These are phyloP conservation scores for Tokudaia muenninki DNA, from an alignment of 2,797 vertebrate species.

Conservation along the genomic window DNA sequence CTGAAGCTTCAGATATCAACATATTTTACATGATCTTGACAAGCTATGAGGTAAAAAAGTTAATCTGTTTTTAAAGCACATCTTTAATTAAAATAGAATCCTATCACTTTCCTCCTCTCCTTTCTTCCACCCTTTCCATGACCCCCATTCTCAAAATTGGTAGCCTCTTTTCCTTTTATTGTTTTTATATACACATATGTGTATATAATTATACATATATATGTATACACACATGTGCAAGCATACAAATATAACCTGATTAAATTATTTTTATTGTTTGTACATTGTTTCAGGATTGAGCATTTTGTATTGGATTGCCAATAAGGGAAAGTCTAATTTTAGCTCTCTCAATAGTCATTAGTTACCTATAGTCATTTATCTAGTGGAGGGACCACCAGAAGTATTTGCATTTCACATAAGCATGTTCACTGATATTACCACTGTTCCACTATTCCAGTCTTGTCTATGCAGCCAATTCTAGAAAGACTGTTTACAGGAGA, in stretches of 20 bases:
- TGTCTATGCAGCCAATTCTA: neutral
- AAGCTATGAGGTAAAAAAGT: constrained; percentile 6
- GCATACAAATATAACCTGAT: too few relatives aligned
- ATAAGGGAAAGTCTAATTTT: neutral
- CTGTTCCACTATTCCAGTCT: neutral
- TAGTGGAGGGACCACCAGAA: neutral
- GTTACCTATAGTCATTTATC: neutral
- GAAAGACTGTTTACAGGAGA: neutral
- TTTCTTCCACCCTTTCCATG: neutral
- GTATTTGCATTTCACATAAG: neutral
- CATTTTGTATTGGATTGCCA: neutral
- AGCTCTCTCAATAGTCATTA: neutral
- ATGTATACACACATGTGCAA: too few relatives aligned
- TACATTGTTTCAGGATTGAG: neutral
- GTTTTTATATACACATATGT: neutral
- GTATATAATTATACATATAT: neutral
- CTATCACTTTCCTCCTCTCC: neutral
- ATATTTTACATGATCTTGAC: constrained; percentile 19
- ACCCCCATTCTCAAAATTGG: neutral
- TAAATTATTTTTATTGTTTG: neutral
- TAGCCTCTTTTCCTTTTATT: neutral
- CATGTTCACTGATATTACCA: neutral
- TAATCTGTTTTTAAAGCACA: neutral
- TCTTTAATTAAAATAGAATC: neutral
- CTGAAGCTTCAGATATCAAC: neutral